phyloP scores from a whole-genome alignment of 2,113 vertebrate species.

The Cebus imitator region DNA sequence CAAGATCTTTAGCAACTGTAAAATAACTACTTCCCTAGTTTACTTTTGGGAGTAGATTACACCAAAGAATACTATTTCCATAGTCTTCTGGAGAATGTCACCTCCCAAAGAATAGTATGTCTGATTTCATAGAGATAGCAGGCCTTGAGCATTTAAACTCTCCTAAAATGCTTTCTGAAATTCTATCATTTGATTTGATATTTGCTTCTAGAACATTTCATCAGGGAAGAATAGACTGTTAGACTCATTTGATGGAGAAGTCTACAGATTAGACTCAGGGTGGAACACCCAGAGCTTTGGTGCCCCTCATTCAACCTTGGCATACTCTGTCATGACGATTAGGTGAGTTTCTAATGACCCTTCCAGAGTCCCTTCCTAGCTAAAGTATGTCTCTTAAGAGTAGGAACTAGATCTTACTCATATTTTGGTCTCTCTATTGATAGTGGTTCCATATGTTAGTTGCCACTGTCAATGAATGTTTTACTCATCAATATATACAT shows the following conservation, averaged over 20 bases:
- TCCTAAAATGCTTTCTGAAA: conserved; percentile 42
- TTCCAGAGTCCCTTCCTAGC: background rate
- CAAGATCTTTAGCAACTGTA: conserved; percentile 50
- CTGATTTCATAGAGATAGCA: background rate
- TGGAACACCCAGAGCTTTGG: background rate
- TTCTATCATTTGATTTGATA: background rate
- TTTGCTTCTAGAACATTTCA: conserved; percentile 17
- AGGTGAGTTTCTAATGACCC: background rate
- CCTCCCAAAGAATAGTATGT: background rate
- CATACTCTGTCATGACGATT: background rate
- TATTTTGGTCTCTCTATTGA: background rate
- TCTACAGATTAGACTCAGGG: background rate
- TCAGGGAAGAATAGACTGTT: background rate
- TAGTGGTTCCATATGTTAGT: background rate
- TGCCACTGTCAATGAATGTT: background rate
- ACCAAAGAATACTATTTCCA: conserved; percentile 15
- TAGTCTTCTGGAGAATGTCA: conserved; percentile 2
- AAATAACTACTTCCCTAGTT: conserved; percentile 41
- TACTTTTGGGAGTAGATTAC: conserved; percentile 39
- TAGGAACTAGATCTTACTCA: background rate
- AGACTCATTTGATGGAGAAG: background rate
- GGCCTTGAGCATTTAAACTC: background rate
- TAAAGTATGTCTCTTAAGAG: background rate
- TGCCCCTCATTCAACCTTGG: background rate
- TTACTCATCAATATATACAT: background rate